Base-by-base conservation (phyloP, 2,888 invertebrate species). In the Drosophila maculinotata region DNA sequence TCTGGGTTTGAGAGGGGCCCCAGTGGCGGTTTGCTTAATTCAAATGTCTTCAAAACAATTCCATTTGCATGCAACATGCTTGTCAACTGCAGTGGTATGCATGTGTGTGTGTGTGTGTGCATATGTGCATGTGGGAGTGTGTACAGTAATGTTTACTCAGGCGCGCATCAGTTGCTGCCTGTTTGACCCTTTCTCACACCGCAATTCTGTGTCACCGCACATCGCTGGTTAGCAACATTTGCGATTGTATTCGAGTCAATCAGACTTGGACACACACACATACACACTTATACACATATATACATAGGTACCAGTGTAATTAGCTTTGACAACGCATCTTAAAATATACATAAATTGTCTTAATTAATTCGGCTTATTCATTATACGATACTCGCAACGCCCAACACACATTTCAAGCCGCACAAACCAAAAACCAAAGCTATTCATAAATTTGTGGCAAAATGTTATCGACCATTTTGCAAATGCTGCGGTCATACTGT, bases 341-440 rank as follows among this genome's bases (percentile, higher is more conserved):
- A 65, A 78, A 82, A 58, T 67, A 78, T 31, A 52, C 30, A 63
- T 74, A 88, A 84, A 81, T 84, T 76, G 75, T 72, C 60, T 56
- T 81, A 78, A 83, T 83, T 88, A 88, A 83, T 83, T 88, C 68
- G 39, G 62, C 48, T 69, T 74, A 88, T 88, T 78, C 85, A 87
- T 87, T 87, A 84, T 60, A 58, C 30, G 15, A 0, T 30, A 30
- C 59, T 49, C 59, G 30, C 26, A 30, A 17, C 42, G 62, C 8
- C 17, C 23, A 15, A 30, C 12, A 20, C 45, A 17, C 35, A 39
- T 23, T 23, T 26, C 8, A 44, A 47, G 26, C 52, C 54, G 28
- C 53, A 63, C n/a, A 15, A 52, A 26, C 70, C 65, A 53, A 49
- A 62, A 79, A 83, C 77, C 84, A 69, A 56, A 80, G 68, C 71